Conservation (phyloP, 2,797 vertebrate species). For the Okamejei kenojei region DNA sequence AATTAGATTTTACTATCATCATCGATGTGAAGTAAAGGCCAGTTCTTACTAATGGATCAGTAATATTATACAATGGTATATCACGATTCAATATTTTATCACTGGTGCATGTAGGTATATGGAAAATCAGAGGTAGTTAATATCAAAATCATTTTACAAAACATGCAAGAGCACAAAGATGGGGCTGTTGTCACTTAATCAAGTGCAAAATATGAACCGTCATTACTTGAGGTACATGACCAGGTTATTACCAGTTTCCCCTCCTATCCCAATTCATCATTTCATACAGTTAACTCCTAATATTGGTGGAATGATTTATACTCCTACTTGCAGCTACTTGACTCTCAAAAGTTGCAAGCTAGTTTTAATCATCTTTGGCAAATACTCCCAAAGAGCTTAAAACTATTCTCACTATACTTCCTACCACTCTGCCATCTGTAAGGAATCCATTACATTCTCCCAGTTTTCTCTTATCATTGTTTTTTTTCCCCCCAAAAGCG, state of each 20-base stretch:
- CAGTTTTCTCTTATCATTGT: no score
- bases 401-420: no score
- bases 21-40: not conserved
- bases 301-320: no score
- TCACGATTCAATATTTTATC: constrained; percentile 8
- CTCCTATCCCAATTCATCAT: not conserved
- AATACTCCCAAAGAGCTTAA: no score
- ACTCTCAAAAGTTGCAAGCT: no score
- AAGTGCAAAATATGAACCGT: not conserved
- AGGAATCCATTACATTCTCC: no score
- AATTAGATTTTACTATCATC: not conserved
- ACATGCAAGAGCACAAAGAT: not conserved
- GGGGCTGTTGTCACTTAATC: not conserved
- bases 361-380: no score
- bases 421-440: no score
- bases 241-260: not conserved
- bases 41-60: not conserved
- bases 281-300: no score
- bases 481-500: no score
- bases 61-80: not conserved
- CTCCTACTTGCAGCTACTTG: no score
- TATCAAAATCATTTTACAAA: not conserved
- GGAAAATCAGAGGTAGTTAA: not conserved
- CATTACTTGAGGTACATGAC: not conserved
- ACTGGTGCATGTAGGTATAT: not conserved